Conservation (phyloP, 2,888 invertebrate species). For the Blera fallax region DNA sequence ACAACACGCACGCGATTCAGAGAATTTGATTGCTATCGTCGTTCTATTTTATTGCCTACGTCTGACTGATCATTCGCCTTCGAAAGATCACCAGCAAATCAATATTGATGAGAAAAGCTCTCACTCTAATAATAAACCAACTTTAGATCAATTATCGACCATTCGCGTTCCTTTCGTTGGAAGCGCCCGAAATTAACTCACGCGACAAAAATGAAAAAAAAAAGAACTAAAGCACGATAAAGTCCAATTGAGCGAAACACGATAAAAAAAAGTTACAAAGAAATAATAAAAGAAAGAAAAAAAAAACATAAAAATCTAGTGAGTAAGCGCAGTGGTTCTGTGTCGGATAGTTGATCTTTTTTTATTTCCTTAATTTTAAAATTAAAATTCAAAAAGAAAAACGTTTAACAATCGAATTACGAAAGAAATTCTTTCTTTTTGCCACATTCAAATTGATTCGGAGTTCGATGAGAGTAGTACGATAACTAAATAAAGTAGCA, state of each 20-base stretch:
- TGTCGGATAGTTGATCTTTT: neutral
- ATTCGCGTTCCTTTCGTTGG: conserved; percentile 21
- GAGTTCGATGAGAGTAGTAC: neutral
- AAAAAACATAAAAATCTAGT: neutral
- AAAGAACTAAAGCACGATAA: conserved; percentile 15
- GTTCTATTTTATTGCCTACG: conserved; percentile 1
- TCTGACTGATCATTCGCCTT: conserved; percentile 50
- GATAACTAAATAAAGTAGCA: neutral
- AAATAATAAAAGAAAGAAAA: conserved; percentile 18
- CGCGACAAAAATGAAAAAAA: conserved; percentile 37
- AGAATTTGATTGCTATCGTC: neutral
- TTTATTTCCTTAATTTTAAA: neutral
- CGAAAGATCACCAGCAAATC: conserved; percentile 20
- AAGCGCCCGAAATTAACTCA: conserved; percentile 55
- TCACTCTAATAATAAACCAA: conserved; percentile 47
- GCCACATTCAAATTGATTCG: neutral
- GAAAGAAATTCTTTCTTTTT: neutral
- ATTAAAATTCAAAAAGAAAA: neutral
- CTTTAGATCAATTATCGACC: conserved; percentile 45
- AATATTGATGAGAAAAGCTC: conserved; percentile 20
- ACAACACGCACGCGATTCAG: neutral
- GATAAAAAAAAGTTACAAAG: conserved; percentile 24
- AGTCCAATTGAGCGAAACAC: conserved; percentile 52
- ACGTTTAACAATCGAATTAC: neutral
- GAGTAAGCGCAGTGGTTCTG: neutral